These are phyloP conservation scores for Ageneiosus marmoratus DNA, from an alignment of 2,113 vertebrate species.

Conservation along the genomic window DNA sequence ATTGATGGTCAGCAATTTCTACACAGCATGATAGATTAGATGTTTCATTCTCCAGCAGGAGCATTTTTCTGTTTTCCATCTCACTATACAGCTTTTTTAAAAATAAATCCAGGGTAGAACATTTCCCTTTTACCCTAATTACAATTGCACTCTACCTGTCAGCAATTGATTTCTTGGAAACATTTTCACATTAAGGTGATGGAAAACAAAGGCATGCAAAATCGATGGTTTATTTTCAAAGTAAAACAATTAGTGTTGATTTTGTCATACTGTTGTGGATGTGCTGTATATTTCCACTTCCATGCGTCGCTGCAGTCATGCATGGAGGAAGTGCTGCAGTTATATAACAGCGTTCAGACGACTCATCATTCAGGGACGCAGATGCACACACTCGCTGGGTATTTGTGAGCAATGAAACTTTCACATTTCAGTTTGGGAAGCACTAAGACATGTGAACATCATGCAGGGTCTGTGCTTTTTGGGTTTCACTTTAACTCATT, in stretches of 20 bases:
- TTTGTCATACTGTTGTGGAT: not conserved
- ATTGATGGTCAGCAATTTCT: conserved; percentile 5
- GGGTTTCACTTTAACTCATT: not conserved
- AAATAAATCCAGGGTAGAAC: not conserved
- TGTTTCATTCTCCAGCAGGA: not conserved
- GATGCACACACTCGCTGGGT: not conserved
- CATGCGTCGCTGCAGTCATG: not conserved
- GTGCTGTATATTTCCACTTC: not conserved
- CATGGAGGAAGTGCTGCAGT: not conserved
- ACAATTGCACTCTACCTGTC: not conserved
- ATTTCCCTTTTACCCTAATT: not conserved
- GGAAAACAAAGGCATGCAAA: not conserved
- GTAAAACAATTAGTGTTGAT: not conserved
- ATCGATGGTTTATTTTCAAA: not conserved
- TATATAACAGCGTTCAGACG: not conserved
- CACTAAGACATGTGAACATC: not conserved
- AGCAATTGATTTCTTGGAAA: not conserved
- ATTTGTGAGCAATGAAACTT: not conserved
- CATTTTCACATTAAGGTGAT: not conserved
- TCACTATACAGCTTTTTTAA: not conserved
- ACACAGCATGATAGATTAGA: conserved; percentile 1
- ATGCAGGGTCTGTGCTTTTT: not conserved
- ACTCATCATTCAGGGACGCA: not conserved
- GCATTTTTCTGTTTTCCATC: not conserved
- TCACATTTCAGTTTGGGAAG: not conserved